Evolutionary conservation across 1,140 invertebrate species (phyloP), one percentile per base, ranked within the genome.

Genomic region (Calliphora vicina): DNA sequence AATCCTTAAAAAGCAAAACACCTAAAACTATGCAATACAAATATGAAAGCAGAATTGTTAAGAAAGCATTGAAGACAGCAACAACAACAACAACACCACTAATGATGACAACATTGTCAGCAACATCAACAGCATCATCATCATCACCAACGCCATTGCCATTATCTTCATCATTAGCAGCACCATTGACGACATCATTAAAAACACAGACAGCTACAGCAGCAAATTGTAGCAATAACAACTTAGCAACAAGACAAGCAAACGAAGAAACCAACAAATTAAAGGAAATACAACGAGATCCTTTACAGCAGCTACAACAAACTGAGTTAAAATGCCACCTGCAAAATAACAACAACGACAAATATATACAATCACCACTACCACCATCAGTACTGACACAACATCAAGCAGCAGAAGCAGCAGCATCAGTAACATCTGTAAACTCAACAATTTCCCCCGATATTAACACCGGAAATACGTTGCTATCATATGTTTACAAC

Each of bases 381-480:
- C 15, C 9, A 4, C 26, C 10, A 42, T 4, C n/a, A 43, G 35
- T 74, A 26, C 26, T 27, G 35, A 42, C 15, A 78, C 74, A 23
- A 43, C 42, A 43, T 5, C 9, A n/a, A 23, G 0, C 4, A 78
- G 1, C 1, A 78, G 0, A 42, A 78, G 72, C 72, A 81, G 76
- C 76, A 72, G 80, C 74, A 78, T 42, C 50, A 85, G 86, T 23
- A 84, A 74, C 67, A 84, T 67, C 42, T 74, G 84, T 81, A 81
- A 13, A 35, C 6, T 35, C 26, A 71, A 67, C 35, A 67, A 78
- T 45, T 81, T 67, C 80, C 85, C 81, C 84, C 25, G 35, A n/a
- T 15, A 23, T 73, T 35, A 43, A 23, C n/a, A 67, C n/a, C n/a
- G 61, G 20, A 67, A 67, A 20, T 67, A 67, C 23, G n/a, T 67